These are phyloP conservation scores for Ascidia mentula DNA, from an alignment of 23 tunicate species.

Conservation along the genomic window DNA sequence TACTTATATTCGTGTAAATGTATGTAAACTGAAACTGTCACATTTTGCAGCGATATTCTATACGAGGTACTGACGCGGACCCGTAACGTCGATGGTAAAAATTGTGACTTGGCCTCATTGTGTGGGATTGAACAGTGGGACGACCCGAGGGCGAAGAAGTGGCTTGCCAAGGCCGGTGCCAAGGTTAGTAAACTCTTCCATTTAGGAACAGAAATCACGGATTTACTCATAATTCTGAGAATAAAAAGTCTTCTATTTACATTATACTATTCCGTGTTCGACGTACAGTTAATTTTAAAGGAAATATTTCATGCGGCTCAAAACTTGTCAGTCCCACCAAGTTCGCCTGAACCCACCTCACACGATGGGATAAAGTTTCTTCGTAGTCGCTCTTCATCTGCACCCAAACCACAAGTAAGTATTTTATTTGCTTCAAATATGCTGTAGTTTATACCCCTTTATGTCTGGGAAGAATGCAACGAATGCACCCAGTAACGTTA, in stretches of 20 bases:
- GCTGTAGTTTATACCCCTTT: not conserved
- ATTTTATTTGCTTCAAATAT: not conserved
- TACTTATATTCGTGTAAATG: too few relatives aligned
- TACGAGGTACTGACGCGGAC: conserved; percentile 36
- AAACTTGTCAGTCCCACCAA: too few relatives aligned
- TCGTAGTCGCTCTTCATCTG: not conserved
- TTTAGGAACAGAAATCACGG: too few relatives aligned
- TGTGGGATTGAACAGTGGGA: conserved; percentile 13
- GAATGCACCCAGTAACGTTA: not conserved
- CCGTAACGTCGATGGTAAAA: not conserved
- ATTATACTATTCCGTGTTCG: too few relatives aligned
- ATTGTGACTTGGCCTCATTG: not conserved
- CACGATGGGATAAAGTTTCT: not conserved
- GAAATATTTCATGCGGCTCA: too few relatives aligned
- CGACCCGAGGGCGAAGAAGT: not conserved
- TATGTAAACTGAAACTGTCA: too few relatives aligned
- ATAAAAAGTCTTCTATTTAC: too few relatives aligned
- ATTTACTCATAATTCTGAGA: too few relatives aligned
- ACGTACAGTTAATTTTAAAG: too few relatives aligned
- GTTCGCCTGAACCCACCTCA: too few relatives aligned
- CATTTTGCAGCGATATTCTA: conserved; percentile 11
- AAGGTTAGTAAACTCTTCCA: too few relatives aligned
- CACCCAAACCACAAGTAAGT: not conserved
- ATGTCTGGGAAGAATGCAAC: not conserved
- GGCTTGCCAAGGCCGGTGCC: conserved; percentile 9